A percentile compares a stretch with the other conserved stretches of the same genome.
phyloP scores from a whole-genome alignment of 37 sponge, comb jelly and placozoan genomes.

The Geodia barretti region DNA sequence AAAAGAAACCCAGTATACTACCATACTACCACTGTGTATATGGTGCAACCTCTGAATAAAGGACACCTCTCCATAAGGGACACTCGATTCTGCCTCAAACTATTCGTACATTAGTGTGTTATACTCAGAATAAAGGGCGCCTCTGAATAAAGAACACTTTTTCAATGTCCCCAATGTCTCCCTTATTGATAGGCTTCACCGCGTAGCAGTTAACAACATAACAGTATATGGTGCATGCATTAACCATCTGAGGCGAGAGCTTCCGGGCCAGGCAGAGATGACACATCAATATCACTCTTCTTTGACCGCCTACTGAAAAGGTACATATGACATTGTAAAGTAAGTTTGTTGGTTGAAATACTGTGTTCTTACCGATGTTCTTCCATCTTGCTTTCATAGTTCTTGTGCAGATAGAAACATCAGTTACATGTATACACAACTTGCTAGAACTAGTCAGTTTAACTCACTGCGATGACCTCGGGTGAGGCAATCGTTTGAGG shows the following conservation, averaged over 20 bases:
- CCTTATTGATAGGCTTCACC: no score
- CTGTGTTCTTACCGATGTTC: constrained; percentile 25
- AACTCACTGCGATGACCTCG: constrained; percentile 60
- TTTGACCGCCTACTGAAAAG: constrained; percentile 10
- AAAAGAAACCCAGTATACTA: no score
- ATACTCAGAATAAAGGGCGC: no score
- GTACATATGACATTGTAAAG: not conserved
- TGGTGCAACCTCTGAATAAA: no score
- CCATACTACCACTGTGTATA: no score
- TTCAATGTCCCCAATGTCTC: no score
- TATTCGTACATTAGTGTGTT: no score
- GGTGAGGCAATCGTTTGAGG: constrained; percentile 42
- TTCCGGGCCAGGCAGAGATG: constrained; percentile 49
- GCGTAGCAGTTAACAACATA: no score
- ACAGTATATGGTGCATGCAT: no score
- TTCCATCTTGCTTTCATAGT: constrained; percentile 22
- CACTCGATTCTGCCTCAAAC: no score
- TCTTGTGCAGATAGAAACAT: constrained; percentile 13
- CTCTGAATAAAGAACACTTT: no score
- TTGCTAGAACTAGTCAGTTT: not conserved
- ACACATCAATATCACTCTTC: constrained; percentile 60
- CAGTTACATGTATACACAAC: not conserved
- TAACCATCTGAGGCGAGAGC: constrained; percentile 56
- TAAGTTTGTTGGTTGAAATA: not conserved
- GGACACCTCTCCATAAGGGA: no score